phyloP scores from a whole-genome alignment of 2,797 vertebrate genomes.

The Ceryle rudis region DNA sequence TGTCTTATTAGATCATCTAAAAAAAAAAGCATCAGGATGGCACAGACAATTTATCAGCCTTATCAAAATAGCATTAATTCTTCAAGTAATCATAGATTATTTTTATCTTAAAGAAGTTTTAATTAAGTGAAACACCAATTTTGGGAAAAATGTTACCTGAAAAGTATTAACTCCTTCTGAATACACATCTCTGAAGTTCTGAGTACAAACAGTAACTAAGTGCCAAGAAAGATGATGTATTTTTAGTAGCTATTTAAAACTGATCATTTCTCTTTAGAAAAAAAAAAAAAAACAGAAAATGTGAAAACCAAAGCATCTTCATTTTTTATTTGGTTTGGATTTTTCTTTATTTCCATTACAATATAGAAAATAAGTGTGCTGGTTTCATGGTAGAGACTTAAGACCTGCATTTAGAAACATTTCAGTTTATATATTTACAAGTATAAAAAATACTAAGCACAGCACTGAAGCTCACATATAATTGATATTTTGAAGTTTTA shows the following conservation, averaged over 20 bases:
- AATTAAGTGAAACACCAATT: background rate
- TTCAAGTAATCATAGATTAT: background rate
- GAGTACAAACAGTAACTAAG: background rate
- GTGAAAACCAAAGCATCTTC: background rate
- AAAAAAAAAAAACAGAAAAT: background rate
- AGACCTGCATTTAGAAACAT: background rate
- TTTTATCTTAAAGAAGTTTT: too few relatives aligned
- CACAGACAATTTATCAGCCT: background rate
- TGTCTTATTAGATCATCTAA: background rate
- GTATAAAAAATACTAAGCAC: background rate
- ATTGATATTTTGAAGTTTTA: background rate
- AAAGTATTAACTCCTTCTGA: background rate
- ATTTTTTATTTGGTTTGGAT: accelerated
- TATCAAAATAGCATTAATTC: background rate
- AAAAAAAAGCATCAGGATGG: background rate
- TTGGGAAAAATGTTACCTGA: background rate
- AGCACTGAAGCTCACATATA: background rate
- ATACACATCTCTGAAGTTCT: background rate
- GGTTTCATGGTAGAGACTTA: background rate
- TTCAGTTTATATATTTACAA: background rate
- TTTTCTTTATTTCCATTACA: background rate
- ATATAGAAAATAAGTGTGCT: background rate
- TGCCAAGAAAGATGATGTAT: background rate
- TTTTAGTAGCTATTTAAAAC: background rate
- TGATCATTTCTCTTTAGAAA: background rate